Percentiles rank a stretch among this genome's conserved stretches.
Conservation (phyloP, 2,888 invertebrate genomes). For the Drosophila mulleri region DNA sequence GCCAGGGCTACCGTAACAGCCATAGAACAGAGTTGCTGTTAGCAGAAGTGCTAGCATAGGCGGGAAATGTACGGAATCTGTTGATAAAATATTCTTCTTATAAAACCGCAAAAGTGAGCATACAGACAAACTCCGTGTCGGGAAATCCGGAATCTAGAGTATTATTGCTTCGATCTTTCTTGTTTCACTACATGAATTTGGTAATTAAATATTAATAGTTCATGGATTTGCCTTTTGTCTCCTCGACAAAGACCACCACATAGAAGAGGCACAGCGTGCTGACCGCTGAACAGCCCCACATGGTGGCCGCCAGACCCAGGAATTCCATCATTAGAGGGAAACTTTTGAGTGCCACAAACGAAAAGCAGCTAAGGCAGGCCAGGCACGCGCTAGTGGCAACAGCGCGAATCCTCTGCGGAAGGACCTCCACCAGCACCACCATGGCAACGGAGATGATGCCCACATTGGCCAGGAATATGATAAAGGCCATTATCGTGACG, state of each 20-base stretch:
- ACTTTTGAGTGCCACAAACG: conserved; percentile 68
- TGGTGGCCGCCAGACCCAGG: conserved; percentile 70
- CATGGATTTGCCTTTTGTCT: conserved; percentile 79
- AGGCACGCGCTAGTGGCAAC: conserved; percentile 69
- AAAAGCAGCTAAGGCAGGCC: conserved; percentile 64
- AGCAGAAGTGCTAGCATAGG: neutral
- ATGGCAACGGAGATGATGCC: conserved; percentile 76
- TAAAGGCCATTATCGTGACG: conserved; percentile 69
- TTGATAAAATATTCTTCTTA: neutral
- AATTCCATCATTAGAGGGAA: conserved; percentile 74
- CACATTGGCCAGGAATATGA: conserved; percentile 75
- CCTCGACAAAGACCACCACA: conserved; percentile 69
- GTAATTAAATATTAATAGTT: conserved; percentile 42
- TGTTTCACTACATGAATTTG: neutral
- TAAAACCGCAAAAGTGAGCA: neutral
- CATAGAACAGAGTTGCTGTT: neutral
- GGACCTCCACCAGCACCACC: conserved; percentile 78
- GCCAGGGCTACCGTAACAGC: neutral
- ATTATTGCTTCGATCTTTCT: neutral
- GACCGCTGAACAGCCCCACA: conserved; percentile 73
- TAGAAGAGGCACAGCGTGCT: conserved; percentile 74
- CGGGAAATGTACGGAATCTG: no score
- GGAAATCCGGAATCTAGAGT: neutral
- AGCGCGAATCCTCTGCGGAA: conserved; percentile 77
- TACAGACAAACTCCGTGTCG: neutral